Evolutionary conservation across 2,888 invertebrate species (phyloP).

Genomic region (Stenurella melanura): DNA sequence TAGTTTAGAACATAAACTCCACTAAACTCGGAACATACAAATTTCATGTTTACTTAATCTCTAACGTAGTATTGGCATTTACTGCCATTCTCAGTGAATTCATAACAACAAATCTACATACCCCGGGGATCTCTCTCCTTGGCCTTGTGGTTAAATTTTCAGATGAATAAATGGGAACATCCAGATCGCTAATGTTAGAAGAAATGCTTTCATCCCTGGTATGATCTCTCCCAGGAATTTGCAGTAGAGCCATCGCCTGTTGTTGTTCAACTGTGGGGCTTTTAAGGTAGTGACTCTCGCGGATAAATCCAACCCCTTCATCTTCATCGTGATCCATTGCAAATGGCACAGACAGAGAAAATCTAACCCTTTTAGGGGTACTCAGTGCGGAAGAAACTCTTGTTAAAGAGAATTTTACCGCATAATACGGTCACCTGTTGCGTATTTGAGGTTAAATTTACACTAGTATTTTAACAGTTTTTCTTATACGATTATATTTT

Average conservation of each 20-base stretch:
- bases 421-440: constrained; percentile 37
- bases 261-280: constrained; percentile 71
- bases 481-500: not conserved
- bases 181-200: constrained; percentile 76
- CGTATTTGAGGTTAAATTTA: not conserved
- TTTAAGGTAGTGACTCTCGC: constrained; percentile 76
- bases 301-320: constrained; percentile 75
- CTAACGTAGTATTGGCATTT: no score
- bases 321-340: constrained; percentile 70
- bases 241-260: constrained; percentile 71
- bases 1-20: no score
- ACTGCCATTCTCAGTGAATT: no score
- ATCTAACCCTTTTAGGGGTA: constrained; percentile 54
- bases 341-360: constrained; percentile 59
- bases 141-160: constrained; percentile 67
- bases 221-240: constrained; percentile 70
- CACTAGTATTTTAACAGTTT: not conserved
- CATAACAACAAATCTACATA: constrained; percentile 57
- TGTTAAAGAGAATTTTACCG: constrained; percentile 15
- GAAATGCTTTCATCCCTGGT: constrained; percentile 74
- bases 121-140: constrained; percentile 61
- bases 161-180: constrained; percentile 76
- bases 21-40: no score
- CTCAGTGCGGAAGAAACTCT: constrained; percentile 39
- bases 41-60: no score